Base-by-base conservation (phyloP, 2,113 vertebrate genomes). In the Peromyscus polionotus region DNA sequence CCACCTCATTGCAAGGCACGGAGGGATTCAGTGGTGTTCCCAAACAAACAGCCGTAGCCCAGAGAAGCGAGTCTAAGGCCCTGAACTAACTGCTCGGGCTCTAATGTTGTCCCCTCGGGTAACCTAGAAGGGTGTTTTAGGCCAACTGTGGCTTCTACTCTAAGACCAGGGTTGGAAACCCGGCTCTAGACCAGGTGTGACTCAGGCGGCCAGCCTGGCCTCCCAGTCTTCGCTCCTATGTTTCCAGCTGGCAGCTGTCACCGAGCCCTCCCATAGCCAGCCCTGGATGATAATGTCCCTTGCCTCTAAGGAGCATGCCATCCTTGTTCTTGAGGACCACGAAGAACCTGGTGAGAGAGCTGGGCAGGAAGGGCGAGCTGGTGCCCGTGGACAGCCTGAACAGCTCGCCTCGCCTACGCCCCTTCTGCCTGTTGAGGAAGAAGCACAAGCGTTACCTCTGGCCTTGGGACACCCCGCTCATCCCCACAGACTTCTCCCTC, bases 341-440 rank as follows among this genome's bases (percentile, higher is more conserved):
- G 13, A 88, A 73, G 51, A 88, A 36, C 86, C 68, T 88, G 68
- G 86, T 73, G 68, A 73, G 14, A 73, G 68, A 88, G 86, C 86
- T 88, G 48, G 85, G 85, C 85, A 88, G 33, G 85, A 88, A 88
- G 67, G 85, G 85, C 3, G 85, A 88, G 85, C 48, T 88, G 86
- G 86, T 88, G 36, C 68, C 86, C 5, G 86, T 88, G 68, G 65
- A 88, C 68, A 72, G 86, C 68, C 68, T 88, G 48, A 39, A 10
- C 86, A 57, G 68, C 14, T 72, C 86, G 0, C 20, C 7, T 33
- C 86, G 31, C 86, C 86, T 73, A 48, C 86, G 68, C 36, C 86
- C 86, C 68, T 88, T 73, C 68, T 88, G 67, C 68, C 51, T 73
- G 22, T 22, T 88, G 67, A 88, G 85, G 48, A 88, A 88, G 85